phyloP scores from a whole-genome alignment of 2,888 invertebrate genomes.

The Plagodis pulveraria region DNA sequence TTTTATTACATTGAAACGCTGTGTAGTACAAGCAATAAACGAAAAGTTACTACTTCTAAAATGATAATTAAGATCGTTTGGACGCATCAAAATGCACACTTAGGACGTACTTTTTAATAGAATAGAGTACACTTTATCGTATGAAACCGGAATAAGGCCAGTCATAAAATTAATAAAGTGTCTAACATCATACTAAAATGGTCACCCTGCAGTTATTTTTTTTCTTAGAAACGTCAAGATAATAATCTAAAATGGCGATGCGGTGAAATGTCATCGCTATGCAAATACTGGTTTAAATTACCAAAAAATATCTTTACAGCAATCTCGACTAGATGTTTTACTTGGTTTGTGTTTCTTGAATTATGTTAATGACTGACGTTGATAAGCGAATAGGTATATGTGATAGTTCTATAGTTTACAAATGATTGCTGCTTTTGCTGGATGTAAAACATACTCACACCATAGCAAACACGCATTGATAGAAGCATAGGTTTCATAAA shows the following conservation, averaged over 20 bases:
- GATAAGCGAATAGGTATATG: slow-evolving; percentile 42
- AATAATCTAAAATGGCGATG: slow-evolving; percentile 67
- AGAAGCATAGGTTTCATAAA: too few relatives aligned
- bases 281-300: slow-evolving; percentile 76
- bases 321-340: slow-evolving; percentile 71
- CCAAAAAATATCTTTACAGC: slow-evolving; percentile 69
- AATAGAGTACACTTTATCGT: slow-evolving; percentile 44
- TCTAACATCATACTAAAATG: slow-evolving; percentile 58
- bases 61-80: slow-evolving; percentile 66
- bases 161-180: slow-evolving; percentile 52
- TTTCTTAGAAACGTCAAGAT: slow-evolving; percentile 56
- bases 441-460: too few relatives aligned
- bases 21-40: slow-evolving; percentile 69
- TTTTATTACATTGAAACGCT: slow-evolving; percentile 62
- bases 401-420: slow-evolving; percentile 77
- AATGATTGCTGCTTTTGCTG: slow-evolving; percentile 19
- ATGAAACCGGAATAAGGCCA: slow-evolving; percentile 54
- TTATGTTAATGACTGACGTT: slow-evolving; percentile 70
- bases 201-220: slow-evolving; percentile 40
- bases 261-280: slow-evolving; percentile 69
- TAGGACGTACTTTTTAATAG: slow-evolving; percentile 33
- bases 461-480: too few relatives aligned
- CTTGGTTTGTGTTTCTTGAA: slow-evolving; percentile 69
- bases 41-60: slow-evolving; percentile 63
- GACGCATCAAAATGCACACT: slow-evolving; percentile 60